A percentile compares a stretch with the other conserved stretches of the same genome.
phyloP scores from a whole-genome alignment of 2,113 vertebrate genomes.

The Ageneiosus marmoratus region DNA sequence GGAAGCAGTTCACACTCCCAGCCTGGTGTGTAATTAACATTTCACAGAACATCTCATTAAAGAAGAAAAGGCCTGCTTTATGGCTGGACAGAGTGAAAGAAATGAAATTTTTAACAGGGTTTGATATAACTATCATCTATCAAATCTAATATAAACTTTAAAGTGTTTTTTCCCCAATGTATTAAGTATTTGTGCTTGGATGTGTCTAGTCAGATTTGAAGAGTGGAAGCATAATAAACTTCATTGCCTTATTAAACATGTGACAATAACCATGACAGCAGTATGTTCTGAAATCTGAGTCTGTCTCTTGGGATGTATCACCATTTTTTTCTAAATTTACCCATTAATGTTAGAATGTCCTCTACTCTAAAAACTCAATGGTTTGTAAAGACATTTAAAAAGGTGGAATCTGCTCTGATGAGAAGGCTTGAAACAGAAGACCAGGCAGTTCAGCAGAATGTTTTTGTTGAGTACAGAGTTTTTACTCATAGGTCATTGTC shows the following conservation, averaged over 20 bases:
- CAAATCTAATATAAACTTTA: slow-evolving; percentile 38
- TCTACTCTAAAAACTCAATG: neutral
- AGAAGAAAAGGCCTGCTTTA: slow-evolving; percentile 57
- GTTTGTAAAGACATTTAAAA: neutral
- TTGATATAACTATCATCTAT: slow-evolving; percentile 42
- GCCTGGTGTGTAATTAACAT: slow-evolving; percentile 69
- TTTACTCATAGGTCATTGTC: neutral
- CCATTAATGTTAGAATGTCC: neutral
- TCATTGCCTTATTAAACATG: slow-evolving; percentile 17
- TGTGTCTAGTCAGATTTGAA: slow-evolving; percentile 5
- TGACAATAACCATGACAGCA: slow-evolving; percentile 21
- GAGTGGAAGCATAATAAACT: slow-evolving; percentile 24
- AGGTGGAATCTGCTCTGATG: neutral
- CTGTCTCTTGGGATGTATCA: neutral
- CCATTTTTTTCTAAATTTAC: neutral
- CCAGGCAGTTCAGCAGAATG: neutral
- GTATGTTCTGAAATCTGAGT: slow-evolving; percentile 26
- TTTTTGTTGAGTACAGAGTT: neutral
- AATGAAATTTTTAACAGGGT: slow-evolving; percentile 51
- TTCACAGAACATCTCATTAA: slow-evolving; percentile 70
- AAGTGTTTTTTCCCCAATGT: slow-evolving; percentile 25
- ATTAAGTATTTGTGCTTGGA: slow-evolving; percentile 28
- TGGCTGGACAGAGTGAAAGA: slow-evolving; percentile 33
- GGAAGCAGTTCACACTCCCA: slow-evolving; percentile 63
- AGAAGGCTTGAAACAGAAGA: neutral